phyloP scores from a whole-genome alignment of 2,113 vertebrate species.

The Megaceryle torquata region DNA sequence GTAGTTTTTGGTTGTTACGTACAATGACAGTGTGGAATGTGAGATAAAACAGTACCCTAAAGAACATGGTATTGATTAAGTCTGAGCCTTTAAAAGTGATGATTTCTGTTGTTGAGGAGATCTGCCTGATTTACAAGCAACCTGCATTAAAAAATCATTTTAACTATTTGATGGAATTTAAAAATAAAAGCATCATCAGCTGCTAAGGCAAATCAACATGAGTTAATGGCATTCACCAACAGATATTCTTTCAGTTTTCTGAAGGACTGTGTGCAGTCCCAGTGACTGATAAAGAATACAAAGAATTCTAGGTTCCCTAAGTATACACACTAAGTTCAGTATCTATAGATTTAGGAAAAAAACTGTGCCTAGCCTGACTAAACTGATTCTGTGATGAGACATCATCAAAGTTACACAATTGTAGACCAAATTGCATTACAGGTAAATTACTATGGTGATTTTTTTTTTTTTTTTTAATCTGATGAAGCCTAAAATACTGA shows the following conservation, averaged over 20 bases:
- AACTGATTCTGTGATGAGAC: neutral
- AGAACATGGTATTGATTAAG: neutral
- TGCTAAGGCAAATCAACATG: neutral
- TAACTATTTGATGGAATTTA: neutral
- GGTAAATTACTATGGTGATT: neutral
- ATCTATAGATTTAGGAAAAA: neutral
- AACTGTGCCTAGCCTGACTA: neutral
- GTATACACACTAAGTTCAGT: neutral
- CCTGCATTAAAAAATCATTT: neutral
- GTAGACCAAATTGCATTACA: neutral
- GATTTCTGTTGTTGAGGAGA: neutral
- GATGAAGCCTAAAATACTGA: neutral
- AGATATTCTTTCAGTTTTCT: neutral
- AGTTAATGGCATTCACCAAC: neutral
- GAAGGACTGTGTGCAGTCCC: neutral
- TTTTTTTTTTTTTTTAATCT: neutral
- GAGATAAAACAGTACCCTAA: neutral
- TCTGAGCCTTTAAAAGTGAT: neutral
- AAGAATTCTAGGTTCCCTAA: neutral
- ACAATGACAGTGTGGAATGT: neutral
- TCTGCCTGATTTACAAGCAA: neutral
- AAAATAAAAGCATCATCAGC: neutral
- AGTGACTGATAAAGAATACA: neutral
- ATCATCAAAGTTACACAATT: neutral
- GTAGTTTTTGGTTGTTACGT: neutral